Base-by-base conservation (phyloP, 2,888 invertebrate species). In the Galerucella pusilla region DNA sequence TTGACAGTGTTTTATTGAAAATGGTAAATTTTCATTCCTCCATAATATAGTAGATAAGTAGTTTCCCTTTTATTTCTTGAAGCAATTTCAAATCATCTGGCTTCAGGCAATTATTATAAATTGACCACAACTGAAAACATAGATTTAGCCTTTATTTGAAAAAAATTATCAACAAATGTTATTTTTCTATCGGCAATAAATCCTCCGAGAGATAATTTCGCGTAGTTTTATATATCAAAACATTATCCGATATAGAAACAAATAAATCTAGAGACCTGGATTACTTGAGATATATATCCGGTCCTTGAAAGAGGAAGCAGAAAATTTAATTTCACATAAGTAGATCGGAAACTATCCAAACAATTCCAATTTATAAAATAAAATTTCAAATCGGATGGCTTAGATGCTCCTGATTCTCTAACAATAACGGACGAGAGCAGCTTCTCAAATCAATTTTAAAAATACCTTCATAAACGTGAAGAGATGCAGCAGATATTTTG, bases 281-380 rank as follows among this genome's bases (percentile, higher is more conserved):
- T 65, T 65, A 65, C 64, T 46, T 3, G 28, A 14, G 46, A 65
- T 10, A 46, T 46, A 2, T 46, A n/a, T n/a, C 64, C 11, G 46
- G 46, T 65, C 16, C 46, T 49, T 20, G 46, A 25, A 46, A 60
- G 61, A 66, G 45, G 69, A 65, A 69, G 54, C 57, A 60, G 74
- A 74, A 74, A 75, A 72, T 75, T 71, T 75, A 75, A 75, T 75
- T 64, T 72, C 28, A 68, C 65, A 65, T 69, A 71, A 75, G 60
- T 71, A 71, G 68, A 76, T 70, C 73, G 74, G 60, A 67, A 74
- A 77, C 73, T 75, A 74, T 71, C 71, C 67, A 67, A 75, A 74
- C 75, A 75, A 75, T 72, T 75, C 67, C 72, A 74, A 68, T 72
- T 75, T 59, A 70, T 70, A 60, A 59, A 74, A 77, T 73, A 74